These are phyloP conservation scores for Pyrochroa serraticornis DNA, from an alignment of 2,888 invertebrate genomes.

Conservation along the genomic window DNA sequence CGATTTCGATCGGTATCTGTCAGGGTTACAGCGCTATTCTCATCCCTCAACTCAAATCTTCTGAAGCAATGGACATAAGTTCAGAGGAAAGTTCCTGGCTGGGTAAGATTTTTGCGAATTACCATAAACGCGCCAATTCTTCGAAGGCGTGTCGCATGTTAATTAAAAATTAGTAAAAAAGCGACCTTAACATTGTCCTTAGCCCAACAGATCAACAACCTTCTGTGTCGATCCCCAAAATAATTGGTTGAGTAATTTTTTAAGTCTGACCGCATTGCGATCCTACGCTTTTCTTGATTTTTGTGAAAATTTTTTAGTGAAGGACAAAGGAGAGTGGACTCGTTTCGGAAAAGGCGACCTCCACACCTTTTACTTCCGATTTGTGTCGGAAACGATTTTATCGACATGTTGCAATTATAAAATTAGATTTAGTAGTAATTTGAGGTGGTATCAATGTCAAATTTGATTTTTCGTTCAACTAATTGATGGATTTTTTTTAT, in stretches of 20 bases:
- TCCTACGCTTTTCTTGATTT: too few relatives aligned
- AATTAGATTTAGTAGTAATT: too few relatives aligned
- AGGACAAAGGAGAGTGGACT: too few relatives aligned
- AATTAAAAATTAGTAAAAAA: slow-evolving; percentile 2
- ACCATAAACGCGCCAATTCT: neutral
- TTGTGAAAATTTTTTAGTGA: too few relatives aligned
- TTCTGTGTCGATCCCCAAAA: slow-evolving; percentile 9
- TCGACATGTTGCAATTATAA: too few relatives aligned
- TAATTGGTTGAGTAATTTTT: neutral
- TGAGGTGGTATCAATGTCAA: too few relatives aligned
- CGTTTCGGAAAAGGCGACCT: too few relatives aligned
- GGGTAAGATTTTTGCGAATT: slow-evolving; percentile 66
- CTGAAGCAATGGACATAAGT: slow-evolving; percentile 56
- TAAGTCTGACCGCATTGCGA: too few relatives aligned
- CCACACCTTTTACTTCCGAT: too few relatives aligned
- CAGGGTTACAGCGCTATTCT: slow-evolving; percentile 79
- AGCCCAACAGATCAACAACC: slow-evolving; percentile 13
- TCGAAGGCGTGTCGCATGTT: neutral
- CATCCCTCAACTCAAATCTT: slow-evolving; percentile 69
- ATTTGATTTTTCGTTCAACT: too few relatives aligned
- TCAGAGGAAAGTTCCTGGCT: slow-evolving; percentile 74
- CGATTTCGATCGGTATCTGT: slow-evolving; percentile 76
- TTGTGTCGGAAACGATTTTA: too few relatives aligned
- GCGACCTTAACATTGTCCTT: slow-evolving; percentile 26
- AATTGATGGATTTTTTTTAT: too few relatives aligned